Evolutionary conservation across 1,140 invertebrate genomes (phyloP).

Genomic region (Ips nitidus): DNA sequence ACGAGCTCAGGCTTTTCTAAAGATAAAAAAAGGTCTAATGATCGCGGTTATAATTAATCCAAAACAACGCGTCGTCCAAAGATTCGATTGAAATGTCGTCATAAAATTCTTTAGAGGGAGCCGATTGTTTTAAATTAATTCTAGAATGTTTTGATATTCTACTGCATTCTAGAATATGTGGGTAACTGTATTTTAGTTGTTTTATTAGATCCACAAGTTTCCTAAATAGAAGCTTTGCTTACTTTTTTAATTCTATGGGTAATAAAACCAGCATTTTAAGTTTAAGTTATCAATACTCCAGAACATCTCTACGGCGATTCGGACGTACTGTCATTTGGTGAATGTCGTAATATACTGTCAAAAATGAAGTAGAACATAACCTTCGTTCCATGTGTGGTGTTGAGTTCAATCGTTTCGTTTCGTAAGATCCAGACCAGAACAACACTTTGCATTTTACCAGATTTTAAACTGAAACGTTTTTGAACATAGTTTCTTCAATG

Average conservation of each 20-base stretch:
- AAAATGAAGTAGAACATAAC: neutral
- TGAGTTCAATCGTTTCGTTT: neutral
- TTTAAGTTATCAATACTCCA: too few relatives aligned
- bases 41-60: constrained; percentile 30
- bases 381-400: neutral
- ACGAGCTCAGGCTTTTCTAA: neutral
- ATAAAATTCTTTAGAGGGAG: constrained; percentile 8
- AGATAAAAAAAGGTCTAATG: constrained; percentile 19
- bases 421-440: neutral
- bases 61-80: constrained; percentile 14
- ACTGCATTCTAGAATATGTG: neutral
- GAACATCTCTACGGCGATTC: too few relatives aligned
- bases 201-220: neutral
- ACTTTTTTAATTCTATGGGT: neutral
- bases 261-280: neutral
- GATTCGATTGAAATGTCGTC: constrained; percentile 23
- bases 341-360: too few relatives aligned
- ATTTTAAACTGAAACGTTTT: neutral
- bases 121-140: constrained; percentile 11
- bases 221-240: neutral
- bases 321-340: too few relatives aligned
- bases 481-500: neutral
- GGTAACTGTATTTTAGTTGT: neutral
- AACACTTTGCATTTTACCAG: neutral
- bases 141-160: neutral